Base-by-base conservation (phyloP, 2,888 invertebrate species). In the Lysandra bellargus region DNA sequence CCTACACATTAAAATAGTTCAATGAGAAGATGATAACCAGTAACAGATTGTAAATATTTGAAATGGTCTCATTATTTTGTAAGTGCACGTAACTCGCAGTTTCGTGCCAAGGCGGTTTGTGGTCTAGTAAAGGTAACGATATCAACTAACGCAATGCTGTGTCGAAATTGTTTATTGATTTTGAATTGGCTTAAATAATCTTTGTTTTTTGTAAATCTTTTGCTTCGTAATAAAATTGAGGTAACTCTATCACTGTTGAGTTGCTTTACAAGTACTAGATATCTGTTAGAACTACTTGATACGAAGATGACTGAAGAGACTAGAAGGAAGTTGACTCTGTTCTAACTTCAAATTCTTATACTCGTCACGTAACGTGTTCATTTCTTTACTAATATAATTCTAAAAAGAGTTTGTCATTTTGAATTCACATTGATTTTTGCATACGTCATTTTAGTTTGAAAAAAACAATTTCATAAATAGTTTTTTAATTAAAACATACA, bases 21-120 rank as follows among this genome's bases (percentile, higher is more conserved):
- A 61, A 17, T 61, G 7, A 7, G 23, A 61, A 23, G 61, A n/a
- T 61, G 61, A 61, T n/a, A 7, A 49, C 9, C 23, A 61, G 61
- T 61, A n/a, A 76, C 30, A 30, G 53, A 30, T 17, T 37, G 37
- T n/a, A 60, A 78, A 37, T 60, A 23, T 60, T 78, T 78, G 23
- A 30, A 49, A 37, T 64, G 30, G 61, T 44, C 30, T 78, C 14
- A 40, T 74, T 74, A 78, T 49, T 69, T 78, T 78, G 78, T 78
- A 64, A 44, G 78, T 64, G 9, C 6, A 49, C 64, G 17, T 78
- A 61, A 69, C 37, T 74, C 9, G 57, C 60, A 81, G 80, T 79
- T 83, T 81, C 75, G 77, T 83, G 83, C 82, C 83, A 84, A 83
- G 83, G 83, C 79, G 80, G 79, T 80, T 82, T 83, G 83, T 82